Evolutionary conservation across 2,888 invertebrate species (phyloP).

Genomic region (Protophormia terraenovae): DNA sequence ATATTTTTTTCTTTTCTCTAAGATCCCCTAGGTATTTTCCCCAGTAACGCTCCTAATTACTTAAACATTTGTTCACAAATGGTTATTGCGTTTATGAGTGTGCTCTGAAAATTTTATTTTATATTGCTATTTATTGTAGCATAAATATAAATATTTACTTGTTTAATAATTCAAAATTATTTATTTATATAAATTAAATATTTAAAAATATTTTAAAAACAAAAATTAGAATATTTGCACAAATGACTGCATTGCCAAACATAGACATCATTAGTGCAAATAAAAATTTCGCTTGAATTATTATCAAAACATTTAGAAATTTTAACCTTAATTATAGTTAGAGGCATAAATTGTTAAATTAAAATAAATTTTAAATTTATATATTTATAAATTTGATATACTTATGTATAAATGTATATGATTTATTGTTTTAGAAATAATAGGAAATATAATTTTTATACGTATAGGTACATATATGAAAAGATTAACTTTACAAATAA

Average conservation of each 20-base stretch:
- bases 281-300: neutral
- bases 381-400: neutral
- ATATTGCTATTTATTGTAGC: neutral
- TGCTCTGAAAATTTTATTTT: neutral
- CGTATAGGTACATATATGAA: too few species aligned
- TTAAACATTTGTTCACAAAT: neutral
- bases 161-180: neutral
- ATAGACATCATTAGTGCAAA: neutral
- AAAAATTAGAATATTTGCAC: neutral
- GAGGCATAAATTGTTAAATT: neutral
- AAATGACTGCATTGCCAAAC: neutral
- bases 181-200: neutral
- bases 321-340: neutral
- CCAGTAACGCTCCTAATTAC: neutral
- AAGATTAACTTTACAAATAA: too few species aligned
- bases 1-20: neutral
- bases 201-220: neutral
- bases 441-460: too few species aligned
- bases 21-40: neutral
- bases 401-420: too few species aligned
- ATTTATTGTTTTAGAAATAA: too few species aligned
- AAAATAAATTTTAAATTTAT: neutral
- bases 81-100: neutral
- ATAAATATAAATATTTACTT: neutral
- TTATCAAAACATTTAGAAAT: neutral